phyloP scores from a whole-genome alignment of 1,140 invertebrate species.

The Limonius californicus region DNA sequence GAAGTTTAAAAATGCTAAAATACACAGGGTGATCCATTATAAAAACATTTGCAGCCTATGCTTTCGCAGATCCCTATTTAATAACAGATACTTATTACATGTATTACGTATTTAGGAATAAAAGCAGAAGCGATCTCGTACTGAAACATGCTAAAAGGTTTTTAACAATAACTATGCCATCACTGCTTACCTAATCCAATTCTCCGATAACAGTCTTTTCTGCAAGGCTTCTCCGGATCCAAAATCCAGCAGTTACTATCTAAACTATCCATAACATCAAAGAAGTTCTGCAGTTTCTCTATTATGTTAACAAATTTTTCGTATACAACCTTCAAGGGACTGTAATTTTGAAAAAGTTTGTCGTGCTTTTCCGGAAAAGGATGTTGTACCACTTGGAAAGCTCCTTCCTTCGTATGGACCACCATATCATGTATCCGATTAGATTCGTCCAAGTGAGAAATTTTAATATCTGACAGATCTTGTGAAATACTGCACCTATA shows the following conservation, averaged over 20 bases:
- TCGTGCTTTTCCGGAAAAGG: constrained; percentile 30
- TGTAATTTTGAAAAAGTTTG: constrained; percentile 13
- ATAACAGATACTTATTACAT: no score
- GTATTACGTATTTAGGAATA: no score
- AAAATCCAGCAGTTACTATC: constrained; percentile 48
- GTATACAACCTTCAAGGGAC: constrained; percentile 31
- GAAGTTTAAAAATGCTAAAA: no score
- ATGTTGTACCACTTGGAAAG: background rate
- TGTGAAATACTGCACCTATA: constrained; percentile 29
- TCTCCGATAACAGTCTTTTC: constrained; percentile 42
- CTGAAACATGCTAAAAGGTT: no score
- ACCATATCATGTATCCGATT: constrained; percentile 32
- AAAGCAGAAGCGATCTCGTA: no score
- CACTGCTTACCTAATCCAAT: constrained; percentile 47
- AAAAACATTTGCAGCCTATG: no score
- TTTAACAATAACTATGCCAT: no score
- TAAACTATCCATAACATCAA: constrained; percentile 48
- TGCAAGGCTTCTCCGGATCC: constrained; percentile 47
- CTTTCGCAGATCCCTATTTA: no score
- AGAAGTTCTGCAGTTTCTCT: constrained; percentile 45
- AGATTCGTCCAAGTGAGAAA: constrained; percentile 27
- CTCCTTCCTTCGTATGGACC: constrained; percentile 13
- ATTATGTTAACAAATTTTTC: constrained; percentile 29
- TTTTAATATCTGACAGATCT: constrained; percentile 32
- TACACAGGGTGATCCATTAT: no score